Percentiles rank a stretch among this genome's conserved stretches.
These are phyloP conservation scores for Meda fulgida DNA, from an alignment of 2,797 vertebrate genomes.

Conservation along the genomic window DNA sequence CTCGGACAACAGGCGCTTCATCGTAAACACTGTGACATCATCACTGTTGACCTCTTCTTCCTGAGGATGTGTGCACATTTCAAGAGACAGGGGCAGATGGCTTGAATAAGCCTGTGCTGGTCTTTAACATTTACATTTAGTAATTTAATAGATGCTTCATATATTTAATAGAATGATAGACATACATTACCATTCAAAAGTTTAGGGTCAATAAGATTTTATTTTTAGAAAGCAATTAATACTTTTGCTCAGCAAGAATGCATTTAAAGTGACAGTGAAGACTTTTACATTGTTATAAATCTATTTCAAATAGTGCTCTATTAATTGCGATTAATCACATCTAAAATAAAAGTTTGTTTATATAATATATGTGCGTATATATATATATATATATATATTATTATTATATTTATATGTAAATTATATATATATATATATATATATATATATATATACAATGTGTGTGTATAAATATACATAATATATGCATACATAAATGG, in stretches of 20 bases:
- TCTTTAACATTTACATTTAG: background rate
- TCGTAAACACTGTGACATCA: constrained; percentile 76
- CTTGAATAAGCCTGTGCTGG: constrained; percentile 14
- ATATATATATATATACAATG: too few relatives aligned
- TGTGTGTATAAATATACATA: too few relatives aligned
- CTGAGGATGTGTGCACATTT: constrained; percentile 74
- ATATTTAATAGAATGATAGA: background rate
- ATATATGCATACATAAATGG: too few relatives aligned
- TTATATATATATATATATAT: too few relatives aligned
- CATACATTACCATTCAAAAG: background rate
- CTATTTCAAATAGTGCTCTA: background rate
- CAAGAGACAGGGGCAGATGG: constrained; percentile 48
- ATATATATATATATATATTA: too few relatives aligned
- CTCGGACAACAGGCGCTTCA: constrained; percentile 63
- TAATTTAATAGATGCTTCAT: constrained; percentile 4
- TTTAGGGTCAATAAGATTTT: background rate
- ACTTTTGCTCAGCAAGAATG: background rate
- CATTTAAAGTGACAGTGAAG: background rate
- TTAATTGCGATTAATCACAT: too few relatives aligned
- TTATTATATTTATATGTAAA: too few relatives aligned
- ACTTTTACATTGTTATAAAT: background rate
- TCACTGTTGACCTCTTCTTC: constrained; percentile 68
- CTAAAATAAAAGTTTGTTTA: too few relatives aligned
- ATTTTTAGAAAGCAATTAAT: background rate
- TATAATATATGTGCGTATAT: too few relatives aligned